Percentiles rank a stretch among this genome's conserved stretches.
Evolutionary conservation across 2,888 invertebrate genomes (phyloP).

Genomic region (Hermaeophaga mercurialis): DNA sequence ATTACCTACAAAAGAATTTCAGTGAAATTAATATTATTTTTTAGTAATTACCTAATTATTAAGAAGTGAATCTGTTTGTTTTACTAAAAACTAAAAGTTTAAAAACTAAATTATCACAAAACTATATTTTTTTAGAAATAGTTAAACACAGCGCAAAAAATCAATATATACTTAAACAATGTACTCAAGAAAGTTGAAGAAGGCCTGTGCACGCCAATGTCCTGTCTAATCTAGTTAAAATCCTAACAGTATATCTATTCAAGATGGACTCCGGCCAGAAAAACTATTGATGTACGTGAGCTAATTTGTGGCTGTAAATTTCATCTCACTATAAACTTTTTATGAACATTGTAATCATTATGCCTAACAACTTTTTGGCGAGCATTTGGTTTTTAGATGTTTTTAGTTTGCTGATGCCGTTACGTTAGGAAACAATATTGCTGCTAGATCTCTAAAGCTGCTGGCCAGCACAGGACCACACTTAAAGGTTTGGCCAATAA

Average conservation of each 20-base stretch:
- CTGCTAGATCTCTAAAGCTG: conserved; percentile 45
- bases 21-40: no score
- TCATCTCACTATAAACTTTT: conserved; percentile 45
- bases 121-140: no score
- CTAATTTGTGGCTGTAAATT: conserved; percentile 52
- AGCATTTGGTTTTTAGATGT: conserved; percentile 40
- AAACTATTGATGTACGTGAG: conserved; percentile 51
- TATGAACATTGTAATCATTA: conserved; percentile 33
- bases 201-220: conserved; percentile 13
- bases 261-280: conserved; percentile 39
- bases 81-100: no score
- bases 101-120: no score
- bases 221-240: conserved; percentile 34
- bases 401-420: conserved; percentile 48
- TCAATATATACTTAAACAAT: no score
- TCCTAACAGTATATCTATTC: conserved; percentile 43
- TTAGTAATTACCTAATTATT: no score
- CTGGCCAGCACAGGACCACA: conserved; percentile 29
- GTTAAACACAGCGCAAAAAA: not conserved
- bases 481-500: no score
- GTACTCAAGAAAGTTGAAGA: no score
- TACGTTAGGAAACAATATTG: conserved; percentile 51
- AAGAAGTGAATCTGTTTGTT: not conserved
- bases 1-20: no score
- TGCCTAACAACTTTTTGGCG: conserved; percentile 52